These are phyloP conservation scores for Microplitis demolitor DNA, from an alignment of 1,140 invertebrate species.

Conservation along the genomic window DNA sequence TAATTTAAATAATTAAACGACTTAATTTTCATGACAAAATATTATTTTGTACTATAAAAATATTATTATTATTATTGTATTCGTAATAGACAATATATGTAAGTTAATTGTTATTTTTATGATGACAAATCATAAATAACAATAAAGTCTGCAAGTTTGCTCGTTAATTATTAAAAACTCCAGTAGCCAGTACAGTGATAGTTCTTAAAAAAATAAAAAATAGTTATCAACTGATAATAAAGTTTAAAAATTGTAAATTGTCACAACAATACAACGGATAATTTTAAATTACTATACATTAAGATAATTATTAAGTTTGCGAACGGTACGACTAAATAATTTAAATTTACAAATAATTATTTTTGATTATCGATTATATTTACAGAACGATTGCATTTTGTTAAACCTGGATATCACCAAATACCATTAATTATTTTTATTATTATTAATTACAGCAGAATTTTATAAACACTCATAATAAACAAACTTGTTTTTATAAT, in stretches of 20 bases:
- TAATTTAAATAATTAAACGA: not conserved
- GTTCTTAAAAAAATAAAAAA: not conserved
- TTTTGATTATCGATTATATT: not conserved
- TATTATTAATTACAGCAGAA: too few species aligned
- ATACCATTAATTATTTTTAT: too few species aligned
- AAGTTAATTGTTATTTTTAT: slow-evolving; percentile 6
- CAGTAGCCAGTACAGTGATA: not conserved
- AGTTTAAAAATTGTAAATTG: not conserved
- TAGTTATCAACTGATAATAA: not conserved
- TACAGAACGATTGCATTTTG: too few species aligned
- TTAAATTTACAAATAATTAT: not conserved
- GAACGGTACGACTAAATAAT: not conserved
- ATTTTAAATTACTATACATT: not conserved
- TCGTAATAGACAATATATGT: slow-evolving; percentile 29
- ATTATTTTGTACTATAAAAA: slow-evolving; percentile 33
- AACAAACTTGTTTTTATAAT: too few species aligned
- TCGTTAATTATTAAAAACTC: not conserved
- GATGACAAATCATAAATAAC: not conserved
- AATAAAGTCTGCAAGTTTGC: not conserved
- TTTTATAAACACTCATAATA: too few species aligned
- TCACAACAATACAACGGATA: not conserved
- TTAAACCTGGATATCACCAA: too few species aligned
- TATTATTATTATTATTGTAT: slow-evolving; percentile 17
- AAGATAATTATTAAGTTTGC: not conserved
- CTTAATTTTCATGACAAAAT: slow-evolving; percentile 10